Percentiles rank a stretch among this genome's conserved stretches.
These are phyloP conservation scores for Microcebus murinus DNA, from an alignment of 2,113 vertebrate species.

Conservation along the genomic window DNA sequence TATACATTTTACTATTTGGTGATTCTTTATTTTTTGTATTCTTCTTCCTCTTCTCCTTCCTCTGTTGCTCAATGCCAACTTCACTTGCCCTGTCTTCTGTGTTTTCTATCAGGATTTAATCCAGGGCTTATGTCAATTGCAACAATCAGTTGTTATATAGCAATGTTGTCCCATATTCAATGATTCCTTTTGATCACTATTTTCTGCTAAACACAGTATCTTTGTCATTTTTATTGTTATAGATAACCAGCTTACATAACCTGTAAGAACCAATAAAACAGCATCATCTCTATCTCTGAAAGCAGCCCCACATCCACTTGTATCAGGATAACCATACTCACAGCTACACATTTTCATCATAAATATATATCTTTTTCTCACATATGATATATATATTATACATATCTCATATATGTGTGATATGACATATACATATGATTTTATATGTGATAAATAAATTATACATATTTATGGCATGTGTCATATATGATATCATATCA, in stretches of 20 bases:
- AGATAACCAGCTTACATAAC: slow-evolving; percentile 79
- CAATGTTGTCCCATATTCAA: not conserved
- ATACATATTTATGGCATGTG: not conserved
- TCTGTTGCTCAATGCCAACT: slow-evolving; percentile 38
- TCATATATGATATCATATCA: not conserved
- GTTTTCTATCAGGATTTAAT: slow-evolving; percentile 65
- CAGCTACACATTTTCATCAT: not conserved
- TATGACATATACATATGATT: not conserved
- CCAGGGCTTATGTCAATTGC: slow-evolving; percentile 88
- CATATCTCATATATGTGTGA: not conserved
- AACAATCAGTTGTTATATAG: slow-evolving; percentile 81
- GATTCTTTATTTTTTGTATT: slow-evolving; percentile 74
- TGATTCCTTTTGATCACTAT: not conserved
- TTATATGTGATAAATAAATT: not conserved
- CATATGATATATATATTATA: not conserved
- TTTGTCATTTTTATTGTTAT: slow-evolving; percentile 68
- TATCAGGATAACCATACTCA: not conserved
- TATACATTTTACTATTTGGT: slow-evolving; percentile 84
- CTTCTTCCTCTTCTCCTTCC: not conserved
- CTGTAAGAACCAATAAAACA: slow-evolving; percentile 84
- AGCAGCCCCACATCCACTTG: not conserved
- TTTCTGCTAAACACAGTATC: slow-evolving; percentile 3
- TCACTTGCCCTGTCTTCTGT: slow-evolving; percentile 39
- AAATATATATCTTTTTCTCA: not conserved
- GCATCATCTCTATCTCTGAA: not conserved